Evolutionary conservation across 2,797 vertebrate genomes (phyloP).

Genomic region (Mycteria americana): DNA sequence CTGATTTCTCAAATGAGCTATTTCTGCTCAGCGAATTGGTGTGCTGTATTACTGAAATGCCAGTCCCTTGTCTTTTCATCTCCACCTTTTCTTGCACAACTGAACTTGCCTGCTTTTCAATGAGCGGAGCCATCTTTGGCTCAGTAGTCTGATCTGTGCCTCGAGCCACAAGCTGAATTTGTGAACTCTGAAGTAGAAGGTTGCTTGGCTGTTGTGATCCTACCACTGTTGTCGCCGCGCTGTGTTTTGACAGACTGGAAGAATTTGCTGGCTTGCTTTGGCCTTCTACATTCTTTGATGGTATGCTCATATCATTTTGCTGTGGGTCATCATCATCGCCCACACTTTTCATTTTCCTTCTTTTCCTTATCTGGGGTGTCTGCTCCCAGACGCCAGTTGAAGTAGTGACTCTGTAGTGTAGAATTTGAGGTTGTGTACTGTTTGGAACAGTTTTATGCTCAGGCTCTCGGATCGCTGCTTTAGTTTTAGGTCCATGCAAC

Average conservation of each 20-base stretch:
- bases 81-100: conserved; percentile 81
- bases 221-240: conserved; percentile 1
- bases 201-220: conserved; percentile 77
- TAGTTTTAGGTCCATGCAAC: conserved; percentile 96
- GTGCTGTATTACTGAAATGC: conserved; percentile 97
- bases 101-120: conserved; percentile 80
- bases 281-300: conserved; percentile 81
- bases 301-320: conserved; percentile 81
- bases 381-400: conserved; percentile 85
- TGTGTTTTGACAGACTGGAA: conserved; percentile 72
- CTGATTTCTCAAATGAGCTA: conserved; percentile 89
- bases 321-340: conserved; percentile 95
- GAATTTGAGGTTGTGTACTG: conserved; percentile 77
- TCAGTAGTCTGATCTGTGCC: conserved; percentile 76
- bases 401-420: conserved; percentile 80
- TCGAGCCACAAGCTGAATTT: conserved; percentile 83
- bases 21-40: conserved; percentile 95
- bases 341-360: conserved; percentile 97
- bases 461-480: conserved; percentile 81
- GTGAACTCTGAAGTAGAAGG: conserved; percentile 79
- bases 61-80: conserved; percentile 89
- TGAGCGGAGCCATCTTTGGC: conserved; percentile 77
- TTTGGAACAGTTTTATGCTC: conserved; percentile 82
- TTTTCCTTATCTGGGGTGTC: conserved; percentile 90
- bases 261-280: conserved; percentile 70